Conservation (phyloP, 2,797 vertebrate genomes). For the Coilia nasus region DNA sequence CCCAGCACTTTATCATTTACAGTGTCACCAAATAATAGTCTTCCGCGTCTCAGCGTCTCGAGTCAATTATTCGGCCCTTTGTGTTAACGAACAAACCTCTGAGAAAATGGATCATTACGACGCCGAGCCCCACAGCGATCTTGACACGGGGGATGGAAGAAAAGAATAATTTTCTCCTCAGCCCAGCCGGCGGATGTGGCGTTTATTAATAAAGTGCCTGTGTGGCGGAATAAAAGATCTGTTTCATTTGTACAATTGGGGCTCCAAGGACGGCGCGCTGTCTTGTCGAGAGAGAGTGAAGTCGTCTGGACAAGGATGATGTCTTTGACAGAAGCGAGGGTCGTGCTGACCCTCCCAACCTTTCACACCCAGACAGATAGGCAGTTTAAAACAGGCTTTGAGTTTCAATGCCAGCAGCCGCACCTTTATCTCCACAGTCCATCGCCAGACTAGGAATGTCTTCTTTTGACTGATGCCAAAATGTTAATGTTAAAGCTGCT, state of each 20-base stretch:
- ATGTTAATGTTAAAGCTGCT: not conserved
- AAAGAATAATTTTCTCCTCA: constrained; percentile 1
- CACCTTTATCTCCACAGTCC: not conserved
- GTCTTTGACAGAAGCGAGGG: not conserved
- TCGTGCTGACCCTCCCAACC: not conserved
- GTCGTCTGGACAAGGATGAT: not conserved
- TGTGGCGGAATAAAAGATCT: not conserved
- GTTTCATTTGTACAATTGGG: not conserved
- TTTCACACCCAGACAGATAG: not conserved
- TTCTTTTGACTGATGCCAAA: constrained; percentile 28
- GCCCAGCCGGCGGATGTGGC: not conserved
- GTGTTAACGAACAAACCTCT: constrained; percentile 31
- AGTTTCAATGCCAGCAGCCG: not conserved
- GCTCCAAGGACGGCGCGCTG: not conserved
- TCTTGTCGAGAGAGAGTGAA: not conserved
- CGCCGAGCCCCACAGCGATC: not conserved
- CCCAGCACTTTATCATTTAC: constrained; percentile 20
- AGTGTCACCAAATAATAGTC: constrained; percentile 38
- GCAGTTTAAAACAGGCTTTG: not conserved
- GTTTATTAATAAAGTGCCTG: constrained; percentile 10
- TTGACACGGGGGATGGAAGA: not conserved
- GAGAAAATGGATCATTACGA: not conserved
- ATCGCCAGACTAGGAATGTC: not conserved
- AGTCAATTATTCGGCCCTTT: constrained; percentile 30
- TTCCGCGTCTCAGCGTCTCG: constrained; percentile 35